Percentiles rank a stretch among this genome's conserved stretches.
phyloP scores from a whole-genome alignment of 2,797 vertebrate species.

The Microchirus variegatus region DNA sequence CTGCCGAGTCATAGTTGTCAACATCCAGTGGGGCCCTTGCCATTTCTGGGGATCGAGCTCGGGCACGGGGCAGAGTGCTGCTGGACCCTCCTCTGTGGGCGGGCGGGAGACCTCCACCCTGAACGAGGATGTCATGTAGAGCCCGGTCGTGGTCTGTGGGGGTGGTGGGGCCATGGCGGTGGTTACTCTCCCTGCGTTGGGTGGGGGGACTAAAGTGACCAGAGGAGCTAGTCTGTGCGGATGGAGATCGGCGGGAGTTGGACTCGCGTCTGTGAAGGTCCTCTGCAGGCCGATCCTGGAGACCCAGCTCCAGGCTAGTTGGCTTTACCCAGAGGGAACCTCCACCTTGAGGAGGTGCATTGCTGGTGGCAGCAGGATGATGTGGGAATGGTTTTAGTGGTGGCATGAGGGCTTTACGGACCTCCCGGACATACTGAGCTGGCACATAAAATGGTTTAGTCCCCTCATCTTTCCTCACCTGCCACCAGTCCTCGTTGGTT shows the following conservation, averaged over 20 bases:
- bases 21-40: conserved; percentile 59
- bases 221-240: conserved; percentile 72
- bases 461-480: conserved; percentile 90
- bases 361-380: neutral
- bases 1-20: conserved; percentile 86
- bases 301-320: conserved; percentile 67
- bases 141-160: conserved; percentile 53
- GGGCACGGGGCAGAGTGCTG: conserved; percentile 52
- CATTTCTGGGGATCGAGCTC: conserved; percentile 59
- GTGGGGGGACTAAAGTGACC: conserved; percentile 79
- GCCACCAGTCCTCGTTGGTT: conserved; percentile 97
- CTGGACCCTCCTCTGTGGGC: conserved; percentile 25
- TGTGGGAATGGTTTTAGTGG: conserved; percentile 81
- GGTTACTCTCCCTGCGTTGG: conserved; percentile 84
- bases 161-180: conserved; percentile 54
- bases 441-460: conserved; percentile 94
- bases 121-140: conserved; percentile 36
- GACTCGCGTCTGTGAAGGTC: conserved; percentile 86
- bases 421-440: conserved; percentile 94
- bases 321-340: conserved; percentile 69
- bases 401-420: conserved; percentile 93
- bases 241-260: conserved; percentile 82
- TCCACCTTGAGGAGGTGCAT: conserved; percentile 12
- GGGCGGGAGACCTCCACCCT: neutral
- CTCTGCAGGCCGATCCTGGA: conserved; percentile 74